phyloP scores from a whole-genome alignment of 2,797 vertebrate genomes.

The Spheniscus humboldti region DNA sequence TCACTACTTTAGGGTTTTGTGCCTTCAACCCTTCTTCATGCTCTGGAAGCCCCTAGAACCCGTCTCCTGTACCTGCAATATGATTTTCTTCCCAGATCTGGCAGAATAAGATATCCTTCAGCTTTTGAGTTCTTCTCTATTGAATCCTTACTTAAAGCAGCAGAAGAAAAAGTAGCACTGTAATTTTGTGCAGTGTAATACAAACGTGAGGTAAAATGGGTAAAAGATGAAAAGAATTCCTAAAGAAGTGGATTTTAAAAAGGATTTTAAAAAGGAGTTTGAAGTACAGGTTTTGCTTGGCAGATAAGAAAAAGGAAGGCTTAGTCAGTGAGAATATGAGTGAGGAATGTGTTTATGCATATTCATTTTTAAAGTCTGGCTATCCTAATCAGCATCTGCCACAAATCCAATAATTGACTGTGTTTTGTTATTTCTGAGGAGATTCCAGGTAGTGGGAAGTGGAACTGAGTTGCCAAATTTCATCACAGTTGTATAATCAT shows the following conservation, averaged over 20 bases:
- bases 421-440: neutral
- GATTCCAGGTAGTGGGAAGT: neutral
- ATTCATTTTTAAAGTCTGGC: neutral
- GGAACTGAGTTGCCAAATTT: neutral
- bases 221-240: slow-evolving; percentile 27
- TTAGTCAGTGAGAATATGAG: neutral
- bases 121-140: neutral
- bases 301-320: neutral
- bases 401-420: neutral
- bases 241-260: neutral
- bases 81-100: neutral
- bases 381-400: neutral
- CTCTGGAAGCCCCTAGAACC: neutral
- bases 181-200: neutral
- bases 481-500: neutral
- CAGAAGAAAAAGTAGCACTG: neutral
- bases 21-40: neutral
- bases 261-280: slow-evolving; percentile 7
- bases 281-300: slow-evolving; percentile 2
- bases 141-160: neutral
- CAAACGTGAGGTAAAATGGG: neutral
- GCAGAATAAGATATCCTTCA: neutral
- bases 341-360: neutral
- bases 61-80: neutral
- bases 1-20: neutral